Percentiles rank a stretch among this genome's conserved stretches.
These are phyloP conservation scores for Pelusios castaneus DNA, from an alignment of 2,113 vertebrate species.

Conservation along the genomic window DNA sequence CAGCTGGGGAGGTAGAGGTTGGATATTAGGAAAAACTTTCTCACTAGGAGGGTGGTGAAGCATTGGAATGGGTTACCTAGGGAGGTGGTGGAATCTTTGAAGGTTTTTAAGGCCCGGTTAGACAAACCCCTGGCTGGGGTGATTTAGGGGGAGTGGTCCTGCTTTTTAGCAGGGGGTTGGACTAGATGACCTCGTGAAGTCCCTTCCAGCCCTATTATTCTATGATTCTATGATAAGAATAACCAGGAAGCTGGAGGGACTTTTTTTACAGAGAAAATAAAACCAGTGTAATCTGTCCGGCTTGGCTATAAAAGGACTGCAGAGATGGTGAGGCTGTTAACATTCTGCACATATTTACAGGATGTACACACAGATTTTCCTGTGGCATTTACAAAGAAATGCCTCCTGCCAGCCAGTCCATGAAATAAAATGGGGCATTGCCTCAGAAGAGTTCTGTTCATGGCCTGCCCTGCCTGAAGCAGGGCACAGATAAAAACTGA, in stretches of 20 bases:
- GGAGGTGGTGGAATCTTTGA: too few species aligned
- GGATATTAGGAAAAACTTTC: too few species aligned
- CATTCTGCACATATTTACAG: background rate
- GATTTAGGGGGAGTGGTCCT: too few species aligned
- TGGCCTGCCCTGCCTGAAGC: background rate
- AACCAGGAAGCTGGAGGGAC: background rate
- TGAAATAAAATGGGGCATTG: background rate
- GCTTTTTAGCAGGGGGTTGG: too few species aligned
- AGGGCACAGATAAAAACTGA: background rate
- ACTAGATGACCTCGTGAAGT: too few species aligned
- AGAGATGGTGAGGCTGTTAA: background rate
- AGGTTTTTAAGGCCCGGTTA: too few species aligned
- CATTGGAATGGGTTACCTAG: too few species aligned
- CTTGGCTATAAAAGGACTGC: background rate
- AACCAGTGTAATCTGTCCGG: background rate
- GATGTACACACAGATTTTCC: background rate
- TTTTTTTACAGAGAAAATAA: background rate
- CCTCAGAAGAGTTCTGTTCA: background rate
- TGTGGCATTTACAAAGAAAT: background rate
- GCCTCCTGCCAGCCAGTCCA: background rate
- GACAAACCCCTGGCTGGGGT: too few species aligned
- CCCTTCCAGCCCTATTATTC: too few species aligned
- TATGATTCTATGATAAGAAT: too few species aligned
- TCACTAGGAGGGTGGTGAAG: too few species aligned
- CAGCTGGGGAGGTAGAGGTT: too few species aligned